A percentile compares a stretch with the other conserved stretches of the same genome.
phyloP scores from a whole-genome alignment of 2,113 vertebrate genomes.

The Platichthys stellatus region DNA sequence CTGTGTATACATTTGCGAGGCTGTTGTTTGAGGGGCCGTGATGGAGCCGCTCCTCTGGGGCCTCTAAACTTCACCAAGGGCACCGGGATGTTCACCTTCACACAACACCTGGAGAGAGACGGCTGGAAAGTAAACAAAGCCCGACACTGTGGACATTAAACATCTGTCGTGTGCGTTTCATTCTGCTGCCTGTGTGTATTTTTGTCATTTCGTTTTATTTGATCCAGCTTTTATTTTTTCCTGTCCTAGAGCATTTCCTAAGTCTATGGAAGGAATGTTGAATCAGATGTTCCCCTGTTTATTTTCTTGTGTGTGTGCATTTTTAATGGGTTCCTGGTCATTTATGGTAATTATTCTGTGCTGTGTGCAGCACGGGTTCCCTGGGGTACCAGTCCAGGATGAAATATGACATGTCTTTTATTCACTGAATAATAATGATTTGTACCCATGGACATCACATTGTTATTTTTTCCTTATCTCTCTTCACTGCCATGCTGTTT shows the following conservation, averaged over 20 bases:
- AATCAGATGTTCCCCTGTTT: conserved; percentile 19
- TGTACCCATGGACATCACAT: conserved; percentile 61
- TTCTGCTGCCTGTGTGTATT: conserved; percentile 8
- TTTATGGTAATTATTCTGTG: conserved; percentile 28
- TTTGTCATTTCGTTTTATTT: conserved; percentile 27
- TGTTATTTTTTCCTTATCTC: conserved; percentile 62
- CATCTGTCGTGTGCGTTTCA: conserved; percentile 40
- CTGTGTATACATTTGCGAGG: conserved; percentile 42
- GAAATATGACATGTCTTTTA: conserved; percentile 41
- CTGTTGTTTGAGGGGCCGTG: conserved; percentile 20
- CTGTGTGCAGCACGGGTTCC: conserved; percentile 13
- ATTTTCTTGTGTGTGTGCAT: conserved; percentile 4
- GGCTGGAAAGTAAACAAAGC: conserved; percentile 9
- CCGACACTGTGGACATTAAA: conserved; percentile 17
- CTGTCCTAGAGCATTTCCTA: conserved; percentile 15
- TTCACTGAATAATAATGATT: conserved; percentile 44
- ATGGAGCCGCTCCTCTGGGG: conserved; percentile 47
- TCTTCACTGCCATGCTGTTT: conserved; percentile 64
- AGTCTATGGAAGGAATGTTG: not conserved
- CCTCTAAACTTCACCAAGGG: conserved; percentile 43
- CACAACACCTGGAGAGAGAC: conserved; percentile 41
- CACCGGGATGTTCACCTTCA: conserved; percentile 43
- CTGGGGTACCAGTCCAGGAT: conserved; percentile 16
- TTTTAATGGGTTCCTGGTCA: conserved; percentile 26
- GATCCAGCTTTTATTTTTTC: conserved; percentile 16